Percentiles rank a stretch among this genome's conserved stretches.
These are phyloP conservation scores for Cheilosia scutellata DNA, from an alignment of 2,888 invertebrate species.

Conservation along the genomic window DNA sequence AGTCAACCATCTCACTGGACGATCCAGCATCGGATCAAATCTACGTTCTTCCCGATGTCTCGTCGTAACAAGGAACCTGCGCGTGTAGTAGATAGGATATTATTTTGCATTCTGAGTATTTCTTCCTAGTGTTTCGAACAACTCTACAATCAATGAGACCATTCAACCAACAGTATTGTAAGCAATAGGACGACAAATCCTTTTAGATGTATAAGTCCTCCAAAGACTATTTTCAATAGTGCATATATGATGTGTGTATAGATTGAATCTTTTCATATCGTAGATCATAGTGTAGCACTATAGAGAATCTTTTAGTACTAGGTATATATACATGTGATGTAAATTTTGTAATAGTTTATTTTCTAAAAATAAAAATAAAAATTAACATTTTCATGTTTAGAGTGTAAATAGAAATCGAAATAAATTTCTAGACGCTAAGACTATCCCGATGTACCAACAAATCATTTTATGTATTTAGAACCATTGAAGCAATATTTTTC, in stretches of 20 bases:
- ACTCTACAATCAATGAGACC: conserved; percentile 71
- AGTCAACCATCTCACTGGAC: conserved; percentile 78
- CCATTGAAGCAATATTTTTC: conserved; percentile 73
- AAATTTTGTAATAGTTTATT: conserved; percentile 65
- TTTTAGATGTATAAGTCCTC: conserved; percentile 24
- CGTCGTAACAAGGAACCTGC: conserved; percentile 53
- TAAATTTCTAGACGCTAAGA: conserved; percentile 46
- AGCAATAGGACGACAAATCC: conserved; percentile 51
- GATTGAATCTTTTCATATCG: conserved; percentile 69
- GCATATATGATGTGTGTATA: conserved; percentile 39
- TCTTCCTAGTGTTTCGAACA: conserved; percentile 44
- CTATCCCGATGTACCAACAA: conserved; percentile 65
- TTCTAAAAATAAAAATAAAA: conserved; percentile 45
- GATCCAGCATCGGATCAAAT: conserved; percentile 70
- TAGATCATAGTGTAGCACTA: conserved; percentile 49
- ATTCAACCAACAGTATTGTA: conserved; percentile 31
- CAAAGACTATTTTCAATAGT: conserved; percentile 20
- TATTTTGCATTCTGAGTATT: conserved; percentile 8
- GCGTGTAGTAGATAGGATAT: conserved; percentile 36
- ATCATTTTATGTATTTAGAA: conserved; percentile 51
- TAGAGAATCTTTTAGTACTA: conserved; percentile 19
- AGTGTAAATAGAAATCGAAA: conserved; percentile 35
- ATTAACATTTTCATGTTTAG: conserved; percentile 29
- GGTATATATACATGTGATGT: conserved; percentile 69
- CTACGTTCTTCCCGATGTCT: conserved; percentile 60